Percentiles rank a stretch among this genome's conserved stretches.
These are phyloP conservation scores for Otolemur garnettii DNA, from an alignment of 2,113 vertebrate genomes.

Conservation along the genomic window DNA sequence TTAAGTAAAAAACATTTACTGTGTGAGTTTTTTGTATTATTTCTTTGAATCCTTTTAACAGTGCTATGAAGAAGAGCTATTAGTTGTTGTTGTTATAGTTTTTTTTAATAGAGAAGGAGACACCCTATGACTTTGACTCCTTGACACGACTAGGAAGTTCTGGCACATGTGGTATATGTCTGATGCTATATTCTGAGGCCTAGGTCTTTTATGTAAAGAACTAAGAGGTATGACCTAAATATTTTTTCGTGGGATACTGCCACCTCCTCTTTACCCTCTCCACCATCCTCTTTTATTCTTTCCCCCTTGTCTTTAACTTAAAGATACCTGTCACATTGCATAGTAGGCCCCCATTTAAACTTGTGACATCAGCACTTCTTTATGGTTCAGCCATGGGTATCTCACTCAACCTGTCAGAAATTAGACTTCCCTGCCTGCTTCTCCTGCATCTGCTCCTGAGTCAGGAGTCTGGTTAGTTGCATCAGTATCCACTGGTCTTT, in stretches of 20 bases:
- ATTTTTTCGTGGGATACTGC: not conserved
- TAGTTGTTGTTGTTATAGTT: not conserved
- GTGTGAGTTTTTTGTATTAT: constrained; percentile 1
- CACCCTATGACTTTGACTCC: too few species aligned
- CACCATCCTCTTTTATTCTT: not conserved
- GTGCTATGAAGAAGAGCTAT: not conserved
- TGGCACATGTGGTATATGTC: too few species aligned
- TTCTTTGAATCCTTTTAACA: constrained; percentile 36
- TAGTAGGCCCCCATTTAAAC: not conserved
- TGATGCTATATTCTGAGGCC: not conserved
- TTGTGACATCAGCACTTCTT: not conserved
- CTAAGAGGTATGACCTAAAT: not conserved
- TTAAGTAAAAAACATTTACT: not conserved
- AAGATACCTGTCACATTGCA: not conserved
- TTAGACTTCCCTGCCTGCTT: not conserved
- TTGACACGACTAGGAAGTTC: not conserved
- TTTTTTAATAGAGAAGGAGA: not conserved
- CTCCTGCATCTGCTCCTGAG: not conserved
- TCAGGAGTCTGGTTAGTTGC: not conserved
- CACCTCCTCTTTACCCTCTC: not conserved
- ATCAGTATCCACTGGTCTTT: not conserved
- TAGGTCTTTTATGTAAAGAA: not conserved
- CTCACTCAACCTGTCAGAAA: not conserved
- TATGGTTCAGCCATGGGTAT: not conserved
- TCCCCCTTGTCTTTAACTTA: not conserved